phyloP scores from a whole-genome alignment of 2,113 vertebrate genomes.

The Nettapus auritus region DNA sequence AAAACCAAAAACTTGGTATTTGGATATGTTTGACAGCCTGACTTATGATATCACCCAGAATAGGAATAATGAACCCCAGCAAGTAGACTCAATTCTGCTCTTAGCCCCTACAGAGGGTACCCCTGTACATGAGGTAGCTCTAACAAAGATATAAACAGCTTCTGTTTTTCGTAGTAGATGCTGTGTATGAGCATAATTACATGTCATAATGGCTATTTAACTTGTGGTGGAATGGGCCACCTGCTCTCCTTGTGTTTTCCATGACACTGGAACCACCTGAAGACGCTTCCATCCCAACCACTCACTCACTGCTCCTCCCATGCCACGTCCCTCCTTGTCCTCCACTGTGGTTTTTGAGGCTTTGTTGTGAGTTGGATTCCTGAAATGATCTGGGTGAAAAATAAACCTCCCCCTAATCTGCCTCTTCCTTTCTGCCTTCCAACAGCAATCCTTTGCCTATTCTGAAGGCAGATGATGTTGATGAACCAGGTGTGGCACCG shows the following conservation, averaged over 20 bases:
- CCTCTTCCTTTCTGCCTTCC: not conserved
- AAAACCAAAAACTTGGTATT: not conserved
- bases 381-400: not conserved
- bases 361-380: not conserved
- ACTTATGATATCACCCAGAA: not conserved
- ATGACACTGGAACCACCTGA: not conserved
- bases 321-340: not conserved
- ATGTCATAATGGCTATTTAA: not conserved
- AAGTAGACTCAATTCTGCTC: not conserved
- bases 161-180: not conserved
- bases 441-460: not conserved
- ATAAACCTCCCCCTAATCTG: not conserved
- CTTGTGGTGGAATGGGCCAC: not conserved
- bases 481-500: not conserved
- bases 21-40: not conserved
- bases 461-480: not conserved
- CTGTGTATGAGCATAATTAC: not conserved
- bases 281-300: not conserved
- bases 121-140: not conserved
- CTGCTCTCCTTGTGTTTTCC: not conserved
- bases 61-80: not conserved
- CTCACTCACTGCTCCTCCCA: not conserved
- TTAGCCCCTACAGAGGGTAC: not conserved
- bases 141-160: not conserved
- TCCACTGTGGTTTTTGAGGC: not conserved